Percentiles rank a stretch among this genome's conserved stretches.
Evolutionary conservation across 1,140 invertebrate genomes (phyloP).

Genomic region (Eriocheir sinensis): DNA sequence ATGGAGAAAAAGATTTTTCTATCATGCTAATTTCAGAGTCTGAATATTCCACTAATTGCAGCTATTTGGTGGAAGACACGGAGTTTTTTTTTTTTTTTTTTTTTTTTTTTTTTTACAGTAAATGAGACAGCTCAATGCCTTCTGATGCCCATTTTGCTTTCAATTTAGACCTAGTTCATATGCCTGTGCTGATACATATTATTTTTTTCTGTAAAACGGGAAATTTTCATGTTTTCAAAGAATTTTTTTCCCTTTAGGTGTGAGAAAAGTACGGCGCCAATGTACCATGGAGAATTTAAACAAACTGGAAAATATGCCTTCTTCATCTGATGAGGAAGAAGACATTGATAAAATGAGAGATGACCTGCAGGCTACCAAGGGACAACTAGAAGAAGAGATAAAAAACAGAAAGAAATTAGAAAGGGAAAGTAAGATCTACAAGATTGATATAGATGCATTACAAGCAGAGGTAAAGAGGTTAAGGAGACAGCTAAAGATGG

Average conservation of each 20-base stretch:
- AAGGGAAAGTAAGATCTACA: constrained; percentile 90
- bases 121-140: constrained; percentile 68
- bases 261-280: constrained; percentile 89
- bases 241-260: constrained; percentile 82
- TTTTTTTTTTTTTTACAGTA: no score
- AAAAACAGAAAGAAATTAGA: constrained; percentile 92
- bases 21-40: no score
- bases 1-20: no score
- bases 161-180: no score
- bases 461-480: constrained; percentile 82
- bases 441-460: constrained; percentile 81
- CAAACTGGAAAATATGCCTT: constrained; percentile 82
- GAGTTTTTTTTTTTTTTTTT: no score
- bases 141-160: no score
- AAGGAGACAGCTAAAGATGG: constrained; percentile 80
- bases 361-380: constrained; percentile 94
- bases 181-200: no score
- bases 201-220: no score
- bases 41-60: no score
- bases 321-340: constrained; percentile 91
- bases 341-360: constrained; percentile 95
- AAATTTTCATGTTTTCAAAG: no score
- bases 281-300: constrained; percentile 30
- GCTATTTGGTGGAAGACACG: no score
- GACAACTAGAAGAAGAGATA: constrained; percentile 92